phyloP scores from a whole-genome alignment of 2,113 vertebrate species.

The Antechinus flavipes region DNA sequence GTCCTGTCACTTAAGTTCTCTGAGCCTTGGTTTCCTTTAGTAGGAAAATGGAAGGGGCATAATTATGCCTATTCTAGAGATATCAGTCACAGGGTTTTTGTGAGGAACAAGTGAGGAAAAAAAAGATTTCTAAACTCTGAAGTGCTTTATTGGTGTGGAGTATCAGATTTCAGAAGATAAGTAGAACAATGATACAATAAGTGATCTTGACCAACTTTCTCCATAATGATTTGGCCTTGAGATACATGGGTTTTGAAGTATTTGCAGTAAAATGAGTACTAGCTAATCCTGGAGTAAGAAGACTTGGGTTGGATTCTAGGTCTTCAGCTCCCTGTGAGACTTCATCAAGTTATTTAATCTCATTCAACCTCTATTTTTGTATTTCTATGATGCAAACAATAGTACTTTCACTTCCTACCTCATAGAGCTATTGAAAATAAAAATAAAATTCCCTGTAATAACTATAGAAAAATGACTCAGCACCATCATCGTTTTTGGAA shows the following conservation, averaged over 20 bases:
- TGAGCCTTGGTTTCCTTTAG: neutral
- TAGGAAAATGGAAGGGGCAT: neutral
- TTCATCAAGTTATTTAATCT: neutral
- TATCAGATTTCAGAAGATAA: neutral
- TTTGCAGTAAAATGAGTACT: neutral
- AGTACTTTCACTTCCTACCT: neutral
- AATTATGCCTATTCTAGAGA: neutral
- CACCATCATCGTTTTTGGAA: neutral
- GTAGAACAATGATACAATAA: neutral
- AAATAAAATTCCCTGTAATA: neutral
- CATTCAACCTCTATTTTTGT: neutral
- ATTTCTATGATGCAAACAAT: neutral
- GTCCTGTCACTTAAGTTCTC: neutral
- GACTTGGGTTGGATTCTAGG: neutral
- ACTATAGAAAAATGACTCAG: neutral
- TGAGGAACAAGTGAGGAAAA: neutral
- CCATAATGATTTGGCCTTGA: neutral
- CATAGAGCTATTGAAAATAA: neutral
- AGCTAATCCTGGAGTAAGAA: neutral
- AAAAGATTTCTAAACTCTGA: neutral
- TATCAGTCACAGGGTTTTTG: neutral
- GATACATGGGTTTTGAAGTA: neutral
- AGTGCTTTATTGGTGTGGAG: neutral
- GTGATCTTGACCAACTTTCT: neutral
- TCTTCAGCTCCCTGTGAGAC: neutral